Percentiles rank a stretch among this genome's conserved stretches.
Evolutionary conservation across 2,113 vertebrate genomes (phyloP).

Genomic region (Cochlearius cochlearius): DNA sequence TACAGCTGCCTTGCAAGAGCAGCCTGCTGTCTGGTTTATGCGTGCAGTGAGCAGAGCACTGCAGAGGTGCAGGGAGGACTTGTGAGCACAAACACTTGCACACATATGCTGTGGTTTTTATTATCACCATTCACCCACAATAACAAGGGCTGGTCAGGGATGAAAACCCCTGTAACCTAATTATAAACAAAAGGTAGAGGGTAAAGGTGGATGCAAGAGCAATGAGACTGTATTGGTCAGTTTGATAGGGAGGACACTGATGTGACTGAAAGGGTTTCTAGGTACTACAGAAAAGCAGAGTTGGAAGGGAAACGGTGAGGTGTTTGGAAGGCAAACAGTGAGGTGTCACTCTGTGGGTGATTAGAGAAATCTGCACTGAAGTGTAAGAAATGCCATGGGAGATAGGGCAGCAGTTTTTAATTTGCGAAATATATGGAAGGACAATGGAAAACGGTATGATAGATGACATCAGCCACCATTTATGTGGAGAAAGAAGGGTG

Average conservation of each 20-base stretch:
- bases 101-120: fast-evolving
- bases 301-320: neutral
- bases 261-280: neutral
- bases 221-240: neutral
- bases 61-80: neutral
- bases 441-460: neutral
- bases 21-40: neutral
- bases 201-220: neutral
- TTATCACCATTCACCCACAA: neutral
- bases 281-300: neutral
- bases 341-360: neutral
- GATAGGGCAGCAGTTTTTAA: neutral
- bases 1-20: neutral
- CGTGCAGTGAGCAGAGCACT: neutral
- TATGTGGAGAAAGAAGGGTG: neutral
- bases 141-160: neutral
- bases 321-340: neutral
- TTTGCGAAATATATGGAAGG: neutral
- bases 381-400: neutral
- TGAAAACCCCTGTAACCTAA: neutral
- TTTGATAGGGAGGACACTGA: neutral
- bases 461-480: neutral
- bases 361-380: fast-evolving
- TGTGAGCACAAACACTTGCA: neutral
- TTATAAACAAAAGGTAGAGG: neutral